These are phyloP conservation scores for Microcaecilia unicolor DNA, from an alignment of 2,797 vertebrate species.

Conservation along the genomic window DNA sequence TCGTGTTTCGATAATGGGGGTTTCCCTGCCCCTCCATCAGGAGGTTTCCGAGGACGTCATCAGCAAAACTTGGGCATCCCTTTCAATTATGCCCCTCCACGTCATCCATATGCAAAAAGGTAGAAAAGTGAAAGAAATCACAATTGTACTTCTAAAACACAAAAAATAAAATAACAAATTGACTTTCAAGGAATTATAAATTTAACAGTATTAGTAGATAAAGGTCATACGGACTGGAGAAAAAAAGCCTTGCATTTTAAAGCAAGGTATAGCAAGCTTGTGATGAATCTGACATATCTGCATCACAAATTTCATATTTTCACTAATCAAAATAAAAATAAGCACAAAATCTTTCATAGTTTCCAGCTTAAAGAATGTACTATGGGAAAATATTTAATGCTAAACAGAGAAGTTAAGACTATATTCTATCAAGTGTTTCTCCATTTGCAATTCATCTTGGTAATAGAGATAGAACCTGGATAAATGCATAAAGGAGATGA, in stretches of 20 bases:
- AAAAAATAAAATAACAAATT: conserved; percentile 22
- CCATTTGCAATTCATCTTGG: conserved; percentile 93
- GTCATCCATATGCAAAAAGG: conserved; percentile 6
- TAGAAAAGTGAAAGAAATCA: conserved; percentile 2
- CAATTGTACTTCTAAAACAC: neutral
- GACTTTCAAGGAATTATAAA: conserved; percentile 30
- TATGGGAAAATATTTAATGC: conserved; percentile 67
- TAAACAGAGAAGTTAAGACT: conserved; percentile 86
- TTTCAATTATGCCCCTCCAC: too few species aligned
- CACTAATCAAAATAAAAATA: conserved; percentile 54
- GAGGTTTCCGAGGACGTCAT: too few species aligned
- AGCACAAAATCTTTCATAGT: conserved; percentile 45
- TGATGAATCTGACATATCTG: conserved; percentile 26
- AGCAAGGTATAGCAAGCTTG: conserved; percentile 32
- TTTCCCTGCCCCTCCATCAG: too few species aligned
- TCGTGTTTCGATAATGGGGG: too few species aligned
- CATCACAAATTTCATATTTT: conserved; percentile 40
- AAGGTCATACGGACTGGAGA: conserved; percentile 20
- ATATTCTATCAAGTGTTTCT: conserved; percentile 83
- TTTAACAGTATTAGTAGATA: conserved; percentile 31
- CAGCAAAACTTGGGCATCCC: too few species aligned
- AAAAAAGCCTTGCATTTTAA: conserved; percentile 34
- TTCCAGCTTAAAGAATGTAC: conserved; percentile 42
- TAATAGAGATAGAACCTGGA: conserved; percentile 98
- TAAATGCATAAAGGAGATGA: conserved; percentile 93